Conservation (phyloP, 2,797 vertebrate species). For the Sebastes diploproa region DNA sequence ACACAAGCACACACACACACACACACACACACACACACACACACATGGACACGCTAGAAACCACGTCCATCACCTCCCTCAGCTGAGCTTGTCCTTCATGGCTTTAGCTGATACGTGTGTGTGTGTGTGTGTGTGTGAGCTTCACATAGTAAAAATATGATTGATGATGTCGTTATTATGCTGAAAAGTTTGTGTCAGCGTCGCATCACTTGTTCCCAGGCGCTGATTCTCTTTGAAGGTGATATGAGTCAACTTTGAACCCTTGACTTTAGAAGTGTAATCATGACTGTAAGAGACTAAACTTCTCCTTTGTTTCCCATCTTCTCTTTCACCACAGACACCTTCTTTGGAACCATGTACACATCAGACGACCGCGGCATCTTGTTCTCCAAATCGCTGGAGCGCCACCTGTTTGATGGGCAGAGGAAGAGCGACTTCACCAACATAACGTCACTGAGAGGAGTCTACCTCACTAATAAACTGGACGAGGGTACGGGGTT, state of each 20-base stretch:
- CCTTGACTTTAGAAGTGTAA: background rate
- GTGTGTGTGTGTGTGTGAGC: background rate
- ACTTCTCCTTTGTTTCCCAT: background rate
- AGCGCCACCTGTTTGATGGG: constrained; percentile 84
- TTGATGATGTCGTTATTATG: constrained; percentile 18
- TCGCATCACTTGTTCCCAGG: background rate
- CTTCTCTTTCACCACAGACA: constrained; percentile 64
- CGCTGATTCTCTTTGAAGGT: background rate
- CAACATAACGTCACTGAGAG: constrained; percentile 84
- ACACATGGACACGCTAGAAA: background rate
- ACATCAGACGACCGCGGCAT: constrained; percentile 86
- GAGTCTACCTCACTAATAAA: constrained; percentile 85
- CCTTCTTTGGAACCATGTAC: constrained; percentile 86
- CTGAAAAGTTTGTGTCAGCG: background rate
- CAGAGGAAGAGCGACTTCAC: constrained; percentile 85
- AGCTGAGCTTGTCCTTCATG: constrained; percentile 38
- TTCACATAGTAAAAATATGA: constrained; percentile 14
- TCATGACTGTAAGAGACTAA: background rate
- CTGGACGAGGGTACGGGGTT: constrained; percentile 74
- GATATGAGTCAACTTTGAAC: background rate
- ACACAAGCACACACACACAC: constrained; percentile 18
- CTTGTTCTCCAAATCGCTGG: constrained; percentile 84
- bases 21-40: background rate
- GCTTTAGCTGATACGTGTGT: constrained; percentile 16
- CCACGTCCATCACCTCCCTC: constrained; percentile 10